These are phyloP conservation scores for Poecilia wingei DNA, from an alignment of 2,797 vertebrate genomes.

Conservation along the genomic window DNA sequence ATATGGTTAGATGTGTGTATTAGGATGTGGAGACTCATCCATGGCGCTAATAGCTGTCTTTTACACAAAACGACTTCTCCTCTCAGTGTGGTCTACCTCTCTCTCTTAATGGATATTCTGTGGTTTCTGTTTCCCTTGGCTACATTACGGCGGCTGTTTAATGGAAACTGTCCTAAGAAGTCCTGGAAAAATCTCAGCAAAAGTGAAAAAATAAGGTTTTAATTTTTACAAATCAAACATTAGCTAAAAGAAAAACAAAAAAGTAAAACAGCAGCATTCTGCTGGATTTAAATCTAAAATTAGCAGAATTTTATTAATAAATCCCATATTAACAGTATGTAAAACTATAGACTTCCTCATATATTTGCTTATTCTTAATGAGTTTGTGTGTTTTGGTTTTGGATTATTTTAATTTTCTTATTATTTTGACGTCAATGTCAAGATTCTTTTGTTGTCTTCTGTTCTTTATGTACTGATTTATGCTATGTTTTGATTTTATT, in stretches of 20 bases:
- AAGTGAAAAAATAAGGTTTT: neutral
- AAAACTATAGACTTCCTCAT: too few species aligned
- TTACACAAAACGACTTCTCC: constrained; percentile 18
- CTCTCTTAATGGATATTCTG: constrained; percentile 13
- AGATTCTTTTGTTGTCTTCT: neutral
- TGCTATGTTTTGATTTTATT: neutral
- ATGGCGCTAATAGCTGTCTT: constrained; percentile 18
- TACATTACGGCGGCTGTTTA: neutral
- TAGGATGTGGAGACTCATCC: constrained; percentile 32
- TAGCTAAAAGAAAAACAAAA: neutral
- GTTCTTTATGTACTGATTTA: neutral
- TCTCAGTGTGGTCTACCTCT: constrained; percentile 21
- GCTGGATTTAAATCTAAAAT: neutral
- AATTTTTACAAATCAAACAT: neutral
- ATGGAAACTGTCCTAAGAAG: neutral
- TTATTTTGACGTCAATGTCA: too few species aligned
- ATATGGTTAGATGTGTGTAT: constrained; percentile 45
- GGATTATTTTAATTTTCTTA: neutral
- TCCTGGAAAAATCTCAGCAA: neutral
- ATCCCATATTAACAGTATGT: too few species aligned
- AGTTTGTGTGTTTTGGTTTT: neutral
- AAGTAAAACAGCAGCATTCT: neutral
- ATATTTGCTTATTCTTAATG: too few species aligned
- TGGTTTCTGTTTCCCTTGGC: neutral
- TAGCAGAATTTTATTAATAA: too few species aligned